Conservation (phyloP, 23 tunicate genomes). For the Botrylloides violaceus region DNA sequence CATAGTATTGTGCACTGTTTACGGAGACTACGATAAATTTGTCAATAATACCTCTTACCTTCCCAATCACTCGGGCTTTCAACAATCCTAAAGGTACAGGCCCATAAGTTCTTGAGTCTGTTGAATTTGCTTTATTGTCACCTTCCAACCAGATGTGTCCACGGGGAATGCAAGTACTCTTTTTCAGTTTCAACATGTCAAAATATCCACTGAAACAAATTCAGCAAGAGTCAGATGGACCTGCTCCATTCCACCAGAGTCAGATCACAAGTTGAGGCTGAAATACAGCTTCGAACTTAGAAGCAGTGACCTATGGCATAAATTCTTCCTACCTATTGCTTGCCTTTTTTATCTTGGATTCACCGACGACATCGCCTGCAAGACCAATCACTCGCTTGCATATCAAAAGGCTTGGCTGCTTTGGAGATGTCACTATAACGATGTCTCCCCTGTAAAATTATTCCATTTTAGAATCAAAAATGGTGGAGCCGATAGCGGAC, state of each 20-base stretch:
- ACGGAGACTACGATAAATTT: neutral
- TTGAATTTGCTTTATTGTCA: slow-evolving; percentile 56
- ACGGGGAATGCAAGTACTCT: slow-evolving; percentile 42
- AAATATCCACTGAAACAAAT: neutral
- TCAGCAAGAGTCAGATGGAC: too few species aligned
- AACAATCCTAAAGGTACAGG: slow-evolving; percentile 73
- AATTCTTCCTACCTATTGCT: too few species aligned
- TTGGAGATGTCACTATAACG: slow-evolving; percentile 40
- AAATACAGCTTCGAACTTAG: too few species aligned
- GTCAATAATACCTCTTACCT: slow-evolving; percentile 12
- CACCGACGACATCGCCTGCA: slow-evolving; percentile 43
- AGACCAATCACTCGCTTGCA: slow-evolving; percentile 79
- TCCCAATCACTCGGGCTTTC: slow-evolving; percentile 29
- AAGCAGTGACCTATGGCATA: too few species aligned
- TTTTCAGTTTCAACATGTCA: slow-evolving; percentile 6
- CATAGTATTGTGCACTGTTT: neutral
- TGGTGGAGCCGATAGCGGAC: too few species aligned
- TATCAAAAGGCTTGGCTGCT: slow-evolving; percentile 29
- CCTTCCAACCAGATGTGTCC: slow-evolving; percentile 98
- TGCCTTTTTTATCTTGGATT: neutral
- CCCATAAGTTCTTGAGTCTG: slow-evolving; percentile 77
- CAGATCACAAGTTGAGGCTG: too few species aligned
- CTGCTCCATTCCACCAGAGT: too few species aligned
- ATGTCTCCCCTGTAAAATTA: slow-evolving; percentile 76
- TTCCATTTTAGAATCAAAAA: too few species aligned